These are phyloP conservation scores for Asbolus verrucosus DNA, from an alignment of 1,140 invertebrate genomes.

Conservation along the genomic window DNA sequence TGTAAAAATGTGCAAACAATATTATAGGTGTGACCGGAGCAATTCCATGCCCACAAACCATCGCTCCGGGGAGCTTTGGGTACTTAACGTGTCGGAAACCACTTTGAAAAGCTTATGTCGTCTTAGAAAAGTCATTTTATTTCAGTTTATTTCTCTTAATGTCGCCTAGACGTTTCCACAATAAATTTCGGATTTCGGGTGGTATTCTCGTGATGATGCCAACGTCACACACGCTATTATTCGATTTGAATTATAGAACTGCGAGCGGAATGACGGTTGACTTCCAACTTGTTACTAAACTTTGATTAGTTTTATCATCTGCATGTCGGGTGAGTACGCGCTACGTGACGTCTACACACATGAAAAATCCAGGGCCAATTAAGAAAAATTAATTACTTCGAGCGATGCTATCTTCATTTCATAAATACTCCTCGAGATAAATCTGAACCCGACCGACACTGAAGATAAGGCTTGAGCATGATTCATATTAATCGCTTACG, in stretches of 20 bases:
- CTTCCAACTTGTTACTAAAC: conserved; percentile 45
- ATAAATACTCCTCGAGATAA: conserved; percentile 25
- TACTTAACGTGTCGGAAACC: conserved; percentile 16
- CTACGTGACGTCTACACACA: not conserved
- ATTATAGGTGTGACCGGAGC: conserved; percentile 9
- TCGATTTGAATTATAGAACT: conserved; percentile 35
- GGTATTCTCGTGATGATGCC: conserved; percentile 12
- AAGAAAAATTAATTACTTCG: conserved; percentile 16
- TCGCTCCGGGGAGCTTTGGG: not conserved
- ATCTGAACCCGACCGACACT: conserved; percentile 5
- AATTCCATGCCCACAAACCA: conserved; percentile 1
- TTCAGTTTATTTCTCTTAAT: conserved; percentile 5
- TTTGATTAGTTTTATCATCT: conserved; percentile 47
- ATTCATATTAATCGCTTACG: conserved; percentile 30
- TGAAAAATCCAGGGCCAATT: not conserved
- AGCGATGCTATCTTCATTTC: conserved; percentile 12
- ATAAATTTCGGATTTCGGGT: conserved; percentile 16
- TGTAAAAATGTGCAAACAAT: conserved; percentile 19
- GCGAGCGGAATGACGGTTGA: conserved; percentile 22
- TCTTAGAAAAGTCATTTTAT: conserved; percentile 8
- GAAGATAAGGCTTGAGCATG: conserved; percentile 20
- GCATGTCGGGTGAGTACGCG: not conserved
- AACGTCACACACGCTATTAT: conserved; percentile 24
- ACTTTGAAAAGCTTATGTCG: conserved; percentile 1
- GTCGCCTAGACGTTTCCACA: not conserved